Evolutionary conservation across 2,888 invertebrate genomes (phyloP).

Genomic region (Diloba caeruleocephala): DNA sequence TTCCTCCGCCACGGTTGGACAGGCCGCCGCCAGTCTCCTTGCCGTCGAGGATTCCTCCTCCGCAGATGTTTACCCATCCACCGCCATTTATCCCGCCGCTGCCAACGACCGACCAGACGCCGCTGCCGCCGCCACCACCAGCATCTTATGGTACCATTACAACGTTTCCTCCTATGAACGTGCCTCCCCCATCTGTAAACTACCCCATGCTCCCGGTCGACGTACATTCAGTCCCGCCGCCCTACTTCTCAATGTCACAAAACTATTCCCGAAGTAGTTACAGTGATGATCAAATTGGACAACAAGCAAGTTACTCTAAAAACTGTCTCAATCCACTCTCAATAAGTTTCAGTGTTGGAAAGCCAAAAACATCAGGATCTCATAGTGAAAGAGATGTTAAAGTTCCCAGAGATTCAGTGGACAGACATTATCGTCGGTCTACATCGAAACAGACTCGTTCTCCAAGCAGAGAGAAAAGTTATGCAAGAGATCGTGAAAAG

Average conservation of each 20-base stretch:
- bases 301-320: slow-evolving; percentile 14
- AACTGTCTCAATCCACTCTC: slow-evolving; percentile 9
- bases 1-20: slow-evolving; percentile 73
- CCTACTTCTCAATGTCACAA: slow-evolving; percentile 27
- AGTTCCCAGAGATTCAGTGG: slow-evolving; percentile 19
- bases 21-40: slow-evolving; percentile 68
- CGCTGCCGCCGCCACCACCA: slow-evolving; percentile 31
- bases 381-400: slow-evolving; percentile 14
- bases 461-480: slow-evolving; percentile 52
- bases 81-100: slow-evolving; percentile 50
- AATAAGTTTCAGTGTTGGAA: slow-evolving; percentile 15
- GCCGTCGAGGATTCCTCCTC: slow-evolving; percentile 58
- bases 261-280: slow-evolving; percentile 7
- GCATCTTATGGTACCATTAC: slow-evolving; percentile 41
- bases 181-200: slow-evolving; percentile 57
- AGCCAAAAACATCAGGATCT: slow-evolving; percentile 16
- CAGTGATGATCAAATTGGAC: background rate
- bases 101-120: slow-evolving; percentile 30
- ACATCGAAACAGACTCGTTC: slow-evolving; percentile 56
- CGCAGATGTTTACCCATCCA: slow-evolving; percentile 56
- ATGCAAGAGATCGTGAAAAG: slow-evolving; percentile 47
- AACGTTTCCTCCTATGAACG: slow-evolving; percentile 49
- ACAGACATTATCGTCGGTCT: slow-evolving; percentile 29
- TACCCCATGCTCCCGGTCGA: slow-evolving; percentile 48
- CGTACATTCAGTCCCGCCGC: slow-evolving; percentile 48